Conservation (phyloP, 2,797 vertebrate species). For the Zonotrichia albicollis region DNA sequence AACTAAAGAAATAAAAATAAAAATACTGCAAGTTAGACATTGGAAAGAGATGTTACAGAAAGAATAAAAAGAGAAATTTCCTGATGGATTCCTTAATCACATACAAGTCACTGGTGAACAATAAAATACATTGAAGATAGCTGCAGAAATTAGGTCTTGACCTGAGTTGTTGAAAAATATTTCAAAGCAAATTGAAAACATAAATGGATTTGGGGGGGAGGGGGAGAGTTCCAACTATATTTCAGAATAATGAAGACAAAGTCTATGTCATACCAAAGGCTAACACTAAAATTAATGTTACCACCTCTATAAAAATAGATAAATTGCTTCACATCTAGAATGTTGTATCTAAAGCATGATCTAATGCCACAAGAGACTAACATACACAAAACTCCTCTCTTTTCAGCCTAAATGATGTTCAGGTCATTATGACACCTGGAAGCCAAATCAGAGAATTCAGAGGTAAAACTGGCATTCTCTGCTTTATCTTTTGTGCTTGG, state of each 20-base stretch:
- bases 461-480: not conserved
- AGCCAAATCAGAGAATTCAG: not conserved
- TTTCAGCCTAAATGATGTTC: not conserved
- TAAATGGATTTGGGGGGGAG: constrained; percentile 78
- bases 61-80: constrained; percentile 69
- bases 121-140: constrained; percentile 75
- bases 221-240: constrained; percentile 59
- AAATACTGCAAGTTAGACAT: constrained; percentile 4
- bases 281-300: constrained; percentile 74
- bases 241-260: constrained; percentile 87
- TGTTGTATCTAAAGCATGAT: not conserved
- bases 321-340: constrained; percentile 31
- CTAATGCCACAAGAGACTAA: not conserved
- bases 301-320: constrained; percentile 39
- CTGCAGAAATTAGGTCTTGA: constrained; percentile 83
- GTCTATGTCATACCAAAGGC: constrained; percentile 64
- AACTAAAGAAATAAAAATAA: not conserved
- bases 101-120: constrained; percentile 71
- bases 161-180: constrained; percentile 84
- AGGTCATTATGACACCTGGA: not conserved
- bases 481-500: not conserved
- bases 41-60: constrained; percentile 38
- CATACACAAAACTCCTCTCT: not conserved
- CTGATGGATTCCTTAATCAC: constrained; percentile 85
- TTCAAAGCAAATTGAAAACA: constrained; percentile 83